Evolutionary conservation across 2,113 vertebrate genomes (phyloP).

Genomic region (Puffinus mauretanicus): DNA sequence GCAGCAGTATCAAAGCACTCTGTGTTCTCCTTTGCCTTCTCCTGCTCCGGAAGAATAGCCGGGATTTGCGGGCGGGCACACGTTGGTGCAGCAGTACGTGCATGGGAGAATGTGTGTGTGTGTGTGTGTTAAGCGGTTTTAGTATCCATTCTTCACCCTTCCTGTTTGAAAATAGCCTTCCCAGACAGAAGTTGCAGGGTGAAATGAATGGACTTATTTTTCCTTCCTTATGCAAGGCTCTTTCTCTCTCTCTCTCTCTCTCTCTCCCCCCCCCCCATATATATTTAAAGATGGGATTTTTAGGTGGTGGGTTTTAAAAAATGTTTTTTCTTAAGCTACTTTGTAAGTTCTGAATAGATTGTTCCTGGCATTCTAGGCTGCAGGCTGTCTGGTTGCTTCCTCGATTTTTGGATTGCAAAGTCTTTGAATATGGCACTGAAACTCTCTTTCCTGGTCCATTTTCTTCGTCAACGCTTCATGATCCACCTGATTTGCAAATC

Average conservation of each 20-base stretch:
- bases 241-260: fast-evolving
- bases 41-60: background rate
- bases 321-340: background rate
- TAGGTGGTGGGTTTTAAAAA: background rate
- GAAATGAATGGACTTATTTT: background rate
- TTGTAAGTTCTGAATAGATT: background rate
- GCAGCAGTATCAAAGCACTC: too few relatives aligned
- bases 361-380: background rate
- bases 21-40: background rate
- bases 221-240: background rate
- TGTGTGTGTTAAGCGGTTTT: fast-evolving
- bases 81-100: background rate
- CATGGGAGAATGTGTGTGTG: background rate
- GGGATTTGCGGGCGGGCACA: fast-evolving
- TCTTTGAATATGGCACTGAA: background rate
- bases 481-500: background rate
- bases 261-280: too few relatives aligned
- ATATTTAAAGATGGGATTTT: background rate
- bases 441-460: background rate
- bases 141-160: background rate
- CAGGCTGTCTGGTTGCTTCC: background rate
- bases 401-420: background rate
- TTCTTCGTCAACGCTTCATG: fast-evolving
- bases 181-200: background rate
- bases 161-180: background rate